These are phyloP conservation scores for Silurus meridionalis DNA, from an alignment of 2,113 vertebrate species.

Conservation along the genomic window DNA sequence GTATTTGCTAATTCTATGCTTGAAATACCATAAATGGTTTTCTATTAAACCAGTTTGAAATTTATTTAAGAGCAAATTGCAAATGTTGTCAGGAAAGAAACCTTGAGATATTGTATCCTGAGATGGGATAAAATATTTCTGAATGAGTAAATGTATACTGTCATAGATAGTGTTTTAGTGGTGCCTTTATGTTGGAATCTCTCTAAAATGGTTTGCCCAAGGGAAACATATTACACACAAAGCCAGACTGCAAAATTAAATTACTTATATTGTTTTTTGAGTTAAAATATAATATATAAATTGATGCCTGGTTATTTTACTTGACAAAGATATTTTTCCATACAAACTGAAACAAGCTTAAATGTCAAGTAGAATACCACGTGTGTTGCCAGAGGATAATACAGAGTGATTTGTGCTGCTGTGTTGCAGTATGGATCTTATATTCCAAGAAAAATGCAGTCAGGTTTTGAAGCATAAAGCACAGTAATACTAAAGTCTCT, in stretches of 20 bases:
- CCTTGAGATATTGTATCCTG: neutral
- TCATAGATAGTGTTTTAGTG: neutral
- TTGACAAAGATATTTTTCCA: neutral
- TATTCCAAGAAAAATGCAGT: constrained; percentile 64
- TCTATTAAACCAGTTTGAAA: neutral
- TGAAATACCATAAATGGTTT: neutral
- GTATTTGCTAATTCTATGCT: neutral
- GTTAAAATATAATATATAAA: neutral
- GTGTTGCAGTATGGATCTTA: constrained; percentile 58
- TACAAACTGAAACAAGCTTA: constrained; percentile 14
- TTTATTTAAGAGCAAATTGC: neutral
- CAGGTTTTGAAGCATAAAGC: constrained; percentile 63
- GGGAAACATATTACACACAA: neutral
- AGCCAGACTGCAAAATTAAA: neutral
- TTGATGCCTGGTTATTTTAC: neutral
- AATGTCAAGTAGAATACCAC: constrained; percentile 25
- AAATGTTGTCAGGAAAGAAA: neutral
- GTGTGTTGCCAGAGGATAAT: constrained; percentile 50
- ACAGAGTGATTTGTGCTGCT: constrained; percentile 62
- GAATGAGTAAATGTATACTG: neutral
- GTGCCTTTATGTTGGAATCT: neutral
- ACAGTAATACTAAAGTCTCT: constrained; percentile 51
- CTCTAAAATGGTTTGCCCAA: neutral
- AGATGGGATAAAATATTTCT: neutral
- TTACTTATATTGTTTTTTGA: neutral